Percentiles rank a stretch among this genome's conserved stretches.
Conservation (phyloP, 2,113 vertebrate species). For the Dasyornis broadbenti region DNA sequence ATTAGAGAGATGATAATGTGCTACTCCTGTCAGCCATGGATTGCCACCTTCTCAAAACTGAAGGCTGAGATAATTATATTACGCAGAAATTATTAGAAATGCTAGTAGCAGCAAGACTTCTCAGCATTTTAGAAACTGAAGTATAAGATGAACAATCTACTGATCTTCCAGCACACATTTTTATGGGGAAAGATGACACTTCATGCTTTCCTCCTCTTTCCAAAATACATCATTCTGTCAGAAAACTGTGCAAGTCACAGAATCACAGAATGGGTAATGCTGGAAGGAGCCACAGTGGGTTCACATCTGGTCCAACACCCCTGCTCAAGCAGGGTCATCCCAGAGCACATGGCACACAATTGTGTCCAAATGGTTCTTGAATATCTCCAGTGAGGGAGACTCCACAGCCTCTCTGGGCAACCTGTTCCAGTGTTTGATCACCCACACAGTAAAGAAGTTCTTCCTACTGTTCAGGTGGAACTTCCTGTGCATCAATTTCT, state of each 20-base stretch:
- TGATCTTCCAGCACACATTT: background rate
- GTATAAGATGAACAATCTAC: background rate
- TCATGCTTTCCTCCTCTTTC: background rate
- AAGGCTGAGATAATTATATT: background rate
- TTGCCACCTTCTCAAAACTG: background rate
- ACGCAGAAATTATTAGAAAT: background rate
- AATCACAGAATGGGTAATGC: background rate
- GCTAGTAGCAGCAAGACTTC: background rate
- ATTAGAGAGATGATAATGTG: background rate
- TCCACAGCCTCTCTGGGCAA: background rate
- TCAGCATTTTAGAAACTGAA: background rate
- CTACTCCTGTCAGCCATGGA: background rate
- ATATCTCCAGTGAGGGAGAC: background rate
- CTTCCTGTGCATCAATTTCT: background rate
- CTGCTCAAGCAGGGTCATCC: background rate
- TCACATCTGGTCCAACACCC: background rate
- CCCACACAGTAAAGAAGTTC: rapidly evolving
- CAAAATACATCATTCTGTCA: background rate
- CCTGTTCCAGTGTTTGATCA: rapidly evolving
- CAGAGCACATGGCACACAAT: rapidly evolving
- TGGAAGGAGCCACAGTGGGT: background rate
- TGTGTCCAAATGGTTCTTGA: rapidly evolving
- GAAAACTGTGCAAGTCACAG: background rate
- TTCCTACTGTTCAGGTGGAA: background rate
- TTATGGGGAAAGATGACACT: background rate